These are phyloP conservation scores for cat (Felis catus) DNA, from an alignment of 2,113 vertebrate species.

Conservation along the genomic window F.catus_Fca126_mat1.0 CM031413.1:167351501-167352000, in stretches of 20 bases:
- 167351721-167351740: fast-evolving
- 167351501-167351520: neutral
- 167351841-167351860: fast-evolving
- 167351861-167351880: too few species aligned
- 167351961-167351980: too few species aligned
- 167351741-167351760: neutral
- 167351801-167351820: neutral
- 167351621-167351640: neutral
- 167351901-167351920: neutral
- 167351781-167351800: fast-evolving
- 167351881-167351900: neutral
- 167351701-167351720: neutral
- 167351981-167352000: too few species aligned
- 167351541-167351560: too few species aligned
- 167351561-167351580: neutral
- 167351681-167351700: neutral
- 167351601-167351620: fast-evolving
- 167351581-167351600: neutral
- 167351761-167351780: neutral
- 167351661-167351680: neutral
- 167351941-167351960: too few species aligned
- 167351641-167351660: neutral
- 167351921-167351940: neutral
- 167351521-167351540: neutral
- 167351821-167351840: fast-evolving